Base-by-base conservation (phyloP, 2,113 vertebrate species). In the Aspiorhynchus laticeps region DNA sequence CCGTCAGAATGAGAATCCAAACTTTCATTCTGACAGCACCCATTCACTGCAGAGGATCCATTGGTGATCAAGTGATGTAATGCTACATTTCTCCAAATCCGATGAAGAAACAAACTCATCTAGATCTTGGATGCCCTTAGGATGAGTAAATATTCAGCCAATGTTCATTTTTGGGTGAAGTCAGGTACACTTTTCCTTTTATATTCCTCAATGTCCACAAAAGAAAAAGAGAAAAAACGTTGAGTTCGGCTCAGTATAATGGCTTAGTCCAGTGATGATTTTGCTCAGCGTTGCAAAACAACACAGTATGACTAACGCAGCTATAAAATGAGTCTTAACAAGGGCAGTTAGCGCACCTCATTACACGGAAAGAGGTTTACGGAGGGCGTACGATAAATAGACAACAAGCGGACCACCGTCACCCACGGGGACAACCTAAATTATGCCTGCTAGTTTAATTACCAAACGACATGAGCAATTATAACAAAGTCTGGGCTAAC, bases 401-500 rank as follows among this genome's bases (percentile, higher is more conserved):
- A 90, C 87, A 84, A 43, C 87, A 87, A 26, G 78, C 78, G 78
- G 90, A 85, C 85, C 87, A 86, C 86, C 84, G 83, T 91, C 87
- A 85, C 91, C 88, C 87, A 33, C 7, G 31, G 51, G 77, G 76
- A 86, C 84, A 74, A 36, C 63, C 81, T 88, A 82, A 90, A 91
- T 93, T 88, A 91, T 73, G 33, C 78, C 59, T 80, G 3, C 19
- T 80, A 14, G 75, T 89, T 91, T 92, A 86, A 94, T 93, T 88
- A 89, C 53, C 59, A 36, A 91, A 87, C 88, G 90, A 91, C 90
- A 86, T 88, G 83, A 28, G 56, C 86, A 48, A 85, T 51, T 33
- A 89, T 82, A 56, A 89, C 85, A 88, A 90, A 90, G 73, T 85
- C 87, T 69, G 10, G 26, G 10, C 41, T 77, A 76, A 80, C 33